phyloP scores from a whole-genome alignment of 23 tunicate genomes.

The Oikopleura vanhoeffeni region DNA sequence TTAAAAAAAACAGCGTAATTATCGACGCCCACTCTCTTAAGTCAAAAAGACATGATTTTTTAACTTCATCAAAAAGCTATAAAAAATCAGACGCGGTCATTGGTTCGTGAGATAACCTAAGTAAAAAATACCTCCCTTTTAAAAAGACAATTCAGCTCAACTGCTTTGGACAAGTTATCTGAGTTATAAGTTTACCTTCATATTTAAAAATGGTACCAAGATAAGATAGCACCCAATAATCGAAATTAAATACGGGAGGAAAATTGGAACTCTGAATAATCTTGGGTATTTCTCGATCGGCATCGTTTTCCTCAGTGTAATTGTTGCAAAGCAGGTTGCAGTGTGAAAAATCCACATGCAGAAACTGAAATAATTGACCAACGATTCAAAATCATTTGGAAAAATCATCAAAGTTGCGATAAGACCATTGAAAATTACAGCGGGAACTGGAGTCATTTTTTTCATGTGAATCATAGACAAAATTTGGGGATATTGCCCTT shows the following conservation, averaged over 20 bases:
- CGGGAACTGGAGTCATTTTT: neutral
- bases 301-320: neutral
- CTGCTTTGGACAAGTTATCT: too few relatives aligned
- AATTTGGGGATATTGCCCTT: neutral
- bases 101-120: too few relatives aligned
- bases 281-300: neutral
- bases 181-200: too few relatives aligned
- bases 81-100: too few relatives aligned
- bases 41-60: too few relatives aligned
- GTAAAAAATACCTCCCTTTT: too few relatives aligned
- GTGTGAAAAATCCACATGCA: neutral
- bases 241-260: neutral
- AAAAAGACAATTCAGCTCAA: too few relatives aligned
- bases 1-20: too few relatives aligned
- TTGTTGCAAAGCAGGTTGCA: neutral
- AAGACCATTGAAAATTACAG: neutral
- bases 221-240: neutral
- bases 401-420: neutral
- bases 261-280: conserved; percentile 1
- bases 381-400: neutral
- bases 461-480: neutral
- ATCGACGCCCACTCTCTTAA: too few relatives aligned
- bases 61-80: too few relatives aligned
- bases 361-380: conserved; percentile 3
- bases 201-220: neutral